Base-by-base conservation (phyloP, 1,140 invertebrate genomes). In the Tetranychus cinnabarinus region DNA sequence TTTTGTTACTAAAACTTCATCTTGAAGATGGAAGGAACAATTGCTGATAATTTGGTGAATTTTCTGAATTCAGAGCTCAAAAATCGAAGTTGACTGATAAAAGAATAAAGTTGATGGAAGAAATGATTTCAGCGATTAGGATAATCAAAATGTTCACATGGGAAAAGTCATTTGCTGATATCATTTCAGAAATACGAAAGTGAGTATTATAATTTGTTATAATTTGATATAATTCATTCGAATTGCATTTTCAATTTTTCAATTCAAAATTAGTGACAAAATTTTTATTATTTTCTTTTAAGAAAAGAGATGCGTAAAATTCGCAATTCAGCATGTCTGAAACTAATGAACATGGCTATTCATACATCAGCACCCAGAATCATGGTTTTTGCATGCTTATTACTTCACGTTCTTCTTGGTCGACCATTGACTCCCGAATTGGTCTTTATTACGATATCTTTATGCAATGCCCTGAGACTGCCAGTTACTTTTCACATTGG, bases 111-210 rank as follows among this genome's bases (percentile, higher is more conserved):
- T 70, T 89, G 56, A 89, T 91, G 85, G 88, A 85, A 69, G 88
- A 93, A 74, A 85, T 93, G n/a, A 81, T 93, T 31, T 78, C 80
- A 54, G 87, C 85, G 1, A 87, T 92, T 67, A 81, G 88, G 71
- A 82, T 89, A 36, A 83, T 92, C 60, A 93, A 68, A 56, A 68
- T 68, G 67, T 88, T 88, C 66, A 81, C 83, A 2, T 88, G 86
- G 86, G 86, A 88, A 70, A 79, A 79, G 66, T 79, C 83, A 0
- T 88, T 88, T 68, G 76, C 79, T 46, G 77, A 76, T 58, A 74
- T 85, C 47, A 75, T 83, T 1, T 74, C 77, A 55, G 65, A 76
- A 36, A 75, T 76, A 15, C 71, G 81, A 66, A 73, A 59, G 63
- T 64, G 58, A 48, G 42, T 58, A 72, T 31, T 31, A 1, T 6